Conservation (phyloP, 2,888 invertebrate species). For the Microctonus aethiopoides region DNA sequence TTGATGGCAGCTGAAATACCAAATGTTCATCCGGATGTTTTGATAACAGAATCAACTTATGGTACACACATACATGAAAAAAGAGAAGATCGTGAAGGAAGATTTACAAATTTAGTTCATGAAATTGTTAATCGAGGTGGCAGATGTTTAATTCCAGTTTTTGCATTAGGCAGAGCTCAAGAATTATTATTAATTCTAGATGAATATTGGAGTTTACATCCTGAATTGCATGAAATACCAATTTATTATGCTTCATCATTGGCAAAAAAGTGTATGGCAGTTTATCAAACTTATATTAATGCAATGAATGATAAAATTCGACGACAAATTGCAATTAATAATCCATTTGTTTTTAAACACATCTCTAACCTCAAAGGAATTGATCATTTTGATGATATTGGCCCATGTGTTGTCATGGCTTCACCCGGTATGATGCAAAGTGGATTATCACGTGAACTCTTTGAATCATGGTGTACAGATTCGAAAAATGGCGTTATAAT, state of each 20-base stretch:
- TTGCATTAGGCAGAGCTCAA: conserved; percentile 97
- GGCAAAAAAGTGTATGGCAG: conserved; percentile 99
- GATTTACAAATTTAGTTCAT: conserved; percentile 93
- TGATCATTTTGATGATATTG: conserved; percentile 99
- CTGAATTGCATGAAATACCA: conserved; percentile 97
- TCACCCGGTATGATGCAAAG: conserved; percentile 99
- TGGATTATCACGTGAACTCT: conserved; percentile 94
- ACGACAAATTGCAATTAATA: conserved; percentile 95
- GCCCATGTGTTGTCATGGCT: conserved; percentile 99
- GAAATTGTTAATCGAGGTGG: conserved; percentile 98
- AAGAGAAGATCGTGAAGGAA: conserved; percentile 92
- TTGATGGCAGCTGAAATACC: conserved; percentile 99
- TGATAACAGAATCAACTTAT: conserved; percentile 98
- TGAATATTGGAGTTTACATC: conserved; percentile 98
- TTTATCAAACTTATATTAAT: conserved; percentile 99
- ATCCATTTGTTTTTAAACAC: conserved; percentile 98
- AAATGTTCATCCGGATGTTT: conserved; percentile 92
- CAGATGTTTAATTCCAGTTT: conserved; percentile 97
- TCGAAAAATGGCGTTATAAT: conserved; percentile 98
- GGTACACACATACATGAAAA: conserved; percentile 99
- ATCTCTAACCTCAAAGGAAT: conserved; percentile 97
- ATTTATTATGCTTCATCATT: conserved; percentile 99
- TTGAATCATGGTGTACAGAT: conserved; percentile 99
- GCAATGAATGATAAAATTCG: conserved; percentile 99
- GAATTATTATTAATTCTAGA: conserved; percentile 93